phyloP scores from a whole-genome alignment of 2,888 invertebrate genomes.

The Ptilodon capucinus region DNA sequence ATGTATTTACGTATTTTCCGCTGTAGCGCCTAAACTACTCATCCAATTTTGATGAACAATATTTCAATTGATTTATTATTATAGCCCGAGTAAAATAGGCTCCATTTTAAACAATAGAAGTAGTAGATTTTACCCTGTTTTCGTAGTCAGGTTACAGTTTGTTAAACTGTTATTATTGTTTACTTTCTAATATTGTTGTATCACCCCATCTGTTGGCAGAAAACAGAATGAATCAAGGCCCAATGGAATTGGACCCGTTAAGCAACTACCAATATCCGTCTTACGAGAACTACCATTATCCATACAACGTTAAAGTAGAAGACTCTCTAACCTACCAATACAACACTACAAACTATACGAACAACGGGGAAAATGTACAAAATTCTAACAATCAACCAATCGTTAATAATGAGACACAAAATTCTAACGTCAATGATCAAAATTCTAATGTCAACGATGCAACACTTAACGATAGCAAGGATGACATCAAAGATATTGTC shows the following conservation, averaged over 20 bases:
- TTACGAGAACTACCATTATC: constrained; percentile 34
- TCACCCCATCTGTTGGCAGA: too few relatives aligned
- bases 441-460: not conserved
- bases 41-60: too few relatives aligned
- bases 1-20: too few relatives aligned
- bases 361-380: not conserved
- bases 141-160: too few relatives aligned
- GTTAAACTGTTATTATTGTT: too few relatives aligned
- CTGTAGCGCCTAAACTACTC: too few relatives aligned
- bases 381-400: not conserved
- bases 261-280: constrained; percentile 49
- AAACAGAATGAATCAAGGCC: constrained; percentile 49
- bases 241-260: constrained; percentile 58
- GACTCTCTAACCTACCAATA: constrained; percentile 17
- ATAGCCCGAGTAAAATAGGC: too few relatives aligned
- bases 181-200: too few relatives aligned
- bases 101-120: too few relatives aligned
- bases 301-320: constrained; percentile 33
- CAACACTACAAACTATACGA: constrained; percentile 1
- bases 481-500: constrained; percentile 34
- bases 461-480: constrained; percentile 11
- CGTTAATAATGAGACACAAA: not conserved
- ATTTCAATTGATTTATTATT: too few relatives aligned
- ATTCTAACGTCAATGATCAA: not conserved
- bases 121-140: too few relatives aligned